phyloP scores from a whole-genome alignment of 2,888 invertebrate genomes.

The Geotrupes spiniger region DNA sequence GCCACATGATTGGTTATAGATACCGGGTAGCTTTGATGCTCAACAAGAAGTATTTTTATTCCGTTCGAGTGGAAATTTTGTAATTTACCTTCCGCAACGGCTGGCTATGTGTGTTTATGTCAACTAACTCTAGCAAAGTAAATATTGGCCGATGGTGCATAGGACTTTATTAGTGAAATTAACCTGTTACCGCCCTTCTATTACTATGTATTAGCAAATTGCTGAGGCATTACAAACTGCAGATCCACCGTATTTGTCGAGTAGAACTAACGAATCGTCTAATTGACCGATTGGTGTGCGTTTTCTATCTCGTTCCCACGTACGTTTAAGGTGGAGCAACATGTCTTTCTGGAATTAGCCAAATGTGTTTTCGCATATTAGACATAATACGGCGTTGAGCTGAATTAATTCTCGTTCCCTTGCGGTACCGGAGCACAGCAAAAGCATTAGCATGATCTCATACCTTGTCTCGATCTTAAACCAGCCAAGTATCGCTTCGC shows the following conservation, averaged over 20 bases:
- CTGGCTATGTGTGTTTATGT: slow-evolving; percentile 44
- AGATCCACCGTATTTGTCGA: no score
- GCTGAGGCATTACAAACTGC: no score
- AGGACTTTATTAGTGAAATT: slow-evolving; percentile 48
- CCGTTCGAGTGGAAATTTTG: slow-evolving; percentile 43
- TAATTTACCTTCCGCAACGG: slow-evolving; percentile 34
- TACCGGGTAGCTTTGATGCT: slow-evolving; percentile 41
- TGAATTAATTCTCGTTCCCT: slow-evolving; percentile 47
- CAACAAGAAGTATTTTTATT: slow-evolving; percentile 48
- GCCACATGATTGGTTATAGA: slow-evolving; percentile 42
- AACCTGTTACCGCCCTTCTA: slow-evolving; percentile 38
- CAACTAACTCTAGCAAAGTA: slow-evolving; percentile 49
- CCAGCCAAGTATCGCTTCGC: slow-evolving; percentile 43
- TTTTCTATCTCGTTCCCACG: no score
- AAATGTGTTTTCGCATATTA: slow-evolving; percentile 50
- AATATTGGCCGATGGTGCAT: slow-evolving; percentile 45
- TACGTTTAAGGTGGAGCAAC: slow-evolving; percentile 11
- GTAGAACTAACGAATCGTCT: no score
- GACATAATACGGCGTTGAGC: slow-evolving; percentile 48
- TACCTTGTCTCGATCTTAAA: slow-evolving; percentile 50
- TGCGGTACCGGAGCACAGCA: slow-evolving; percentile 48
- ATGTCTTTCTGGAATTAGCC: slow-evolving; percentile 37
- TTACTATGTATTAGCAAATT: background rate
- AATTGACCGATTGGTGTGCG: no score
- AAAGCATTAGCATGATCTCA: slow-evolving; percentile 52